These are phyloP conservation scores for Drosophila ercepeae DNA, from an alignment of 1,140 invertebrate species.

Conservation along the genomic window DNA sequence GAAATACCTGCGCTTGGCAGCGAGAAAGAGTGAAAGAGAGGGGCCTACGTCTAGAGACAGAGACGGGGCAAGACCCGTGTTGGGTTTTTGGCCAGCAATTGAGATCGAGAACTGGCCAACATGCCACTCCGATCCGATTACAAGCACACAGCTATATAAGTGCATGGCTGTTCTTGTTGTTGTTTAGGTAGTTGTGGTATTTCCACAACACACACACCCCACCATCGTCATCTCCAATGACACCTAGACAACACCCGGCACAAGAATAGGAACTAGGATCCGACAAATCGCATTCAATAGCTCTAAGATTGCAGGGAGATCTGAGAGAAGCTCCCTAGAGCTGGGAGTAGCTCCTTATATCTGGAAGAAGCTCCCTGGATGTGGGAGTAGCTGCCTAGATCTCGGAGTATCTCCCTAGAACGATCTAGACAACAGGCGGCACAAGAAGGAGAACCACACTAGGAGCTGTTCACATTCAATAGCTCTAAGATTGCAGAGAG, in stretches of 20 bases:
- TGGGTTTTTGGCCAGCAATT: constrained; percentile 52
- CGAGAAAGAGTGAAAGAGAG: not conserved
- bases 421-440: too few relatives aligned
- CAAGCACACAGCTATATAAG: constrained; percentile 39
- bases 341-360: too few relatives aligned
- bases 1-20: constrained; percentile 35
- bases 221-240: not conserved
- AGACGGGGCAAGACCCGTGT: not conserved
- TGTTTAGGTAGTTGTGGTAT: constrained; percentile 66
- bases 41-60: not conserved
- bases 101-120: constrained; percentile 43
- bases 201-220: constrained; percentile 35
- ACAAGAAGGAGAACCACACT: too few relatives aligned
- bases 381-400: too few relatives aligned
- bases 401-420: too few relatives aligned
- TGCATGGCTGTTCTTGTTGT: constrained; percentile 40
- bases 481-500: too few relatives aligned
- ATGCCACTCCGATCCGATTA: constrained; percentile 56
- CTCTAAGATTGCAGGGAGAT: too few relatives aligned
- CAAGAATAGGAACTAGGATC: not conserved
- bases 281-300: too few relatives aligned
- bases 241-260: constrained; percentile 2
- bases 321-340: too few relatives aligned
- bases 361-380: too few relatives aligned
- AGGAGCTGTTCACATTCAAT: too few relatives aligned